Base-by-base conservation (phyloP, 2,113 vertebrate species). In the Chaetops frenatus region DNA sequence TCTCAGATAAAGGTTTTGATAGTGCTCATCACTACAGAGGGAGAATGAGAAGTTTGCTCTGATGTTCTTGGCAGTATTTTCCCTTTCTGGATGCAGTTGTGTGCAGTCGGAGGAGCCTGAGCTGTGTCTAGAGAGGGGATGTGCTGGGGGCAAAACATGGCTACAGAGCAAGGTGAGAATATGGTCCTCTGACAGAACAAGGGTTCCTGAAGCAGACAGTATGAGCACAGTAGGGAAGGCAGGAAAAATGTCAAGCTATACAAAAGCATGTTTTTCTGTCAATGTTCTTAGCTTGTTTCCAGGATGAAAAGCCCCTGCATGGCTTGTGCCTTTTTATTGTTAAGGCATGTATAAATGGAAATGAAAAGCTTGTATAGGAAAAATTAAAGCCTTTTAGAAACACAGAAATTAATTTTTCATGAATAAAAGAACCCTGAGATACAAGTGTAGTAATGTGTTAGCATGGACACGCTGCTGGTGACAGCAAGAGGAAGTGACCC, bases 391-490 rank as follows among this genome's bases (percentile, higher is more conserved):
- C 13, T 67, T 85, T 81, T 71, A 67, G 6, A 64, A 73, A 47
- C 11, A 23, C 1, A 48, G 36, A 76, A 51, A 22, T 76, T 2
- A 65, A 47, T 76, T 90, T 72, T 40, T 82, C 48, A 29, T 21
- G 4, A 47, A 33, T 35, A 40, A 64, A 74, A 85, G 28, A 23
- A 17, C 21, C 22, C 35, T 36, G 57, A 57, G 48, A 82, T 25
- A 40, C 48, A 56, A 44, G 21, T 13, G 9, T 21, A 61, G 22
- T 27, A 35, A 24, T 0, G 0, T 2, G 1, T 29, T 44, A 17
- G 7, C 16, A 22, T 8, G 28, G 58, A 57, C 5, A 58, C 1
- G 0, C 51, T 53, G 31, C 38, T n/a, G 20, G 29, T 45, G 12
- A 28, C 36, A 79, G 40, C 0, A 3, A 71, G 28, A 62, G 19